These are phyloP conservation scores for Charaxes varanes DNA, from an alignment of 1,140 invertebrate species.

Conservation along the genomic window DNA sequence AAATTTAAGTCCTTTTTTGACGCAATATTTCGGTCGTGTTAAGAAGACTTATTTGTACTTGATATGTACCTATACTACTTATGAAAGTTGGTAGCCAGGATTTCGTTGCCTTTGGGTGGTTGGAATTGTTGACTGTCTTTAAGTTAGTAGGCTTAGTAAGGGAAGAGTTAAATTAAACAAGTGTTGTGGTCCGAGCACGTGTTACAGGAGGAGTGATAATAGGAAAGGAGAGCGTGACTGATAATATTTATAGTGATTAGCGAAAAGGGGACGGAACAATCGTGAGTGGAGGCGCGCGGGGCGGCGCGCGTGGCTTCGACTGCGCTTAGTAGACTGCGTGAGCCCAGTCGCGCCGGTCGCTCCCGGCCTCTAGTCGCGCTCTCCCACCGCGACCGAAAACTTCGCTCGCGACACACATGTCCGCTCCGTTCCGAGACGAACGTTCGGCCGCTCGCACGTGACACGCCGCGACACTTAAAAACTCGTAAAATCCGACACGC, in stretches of 20 bases:
- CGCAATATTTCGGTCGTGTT: too few species aligned
- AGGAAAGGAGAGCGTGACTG: constrained; percentile 64
- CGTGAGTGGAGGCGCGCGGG: constrained; percentile 51
- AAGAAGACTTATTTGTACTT: too few species aligned
- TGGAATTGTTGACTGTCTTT: too few species aligned
- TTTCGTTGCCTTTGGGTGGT: too few species aligned
- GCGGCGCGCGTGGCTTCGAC: constrained; percentile 45
- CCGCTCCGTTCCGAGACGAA: constrained; percentile 31
- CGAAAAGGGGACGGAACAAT: constrained; percentile 71
- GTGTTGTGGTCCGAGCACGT: constrained; percentile 31
- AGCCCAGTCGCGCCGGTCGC: constrained; percentile 64
- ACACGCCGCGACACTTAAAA: constrained; percentile 49
- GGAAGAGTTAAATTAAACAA: background rate
- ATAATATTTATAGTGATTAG: constrained; percentile 73
- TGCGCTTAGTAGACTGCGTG: constrained; percentile 64
- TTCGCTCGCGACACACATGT: constrained; percentile 52
- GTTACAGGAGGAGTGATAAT: constrained; percentile 61
- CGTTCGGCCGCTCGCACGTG: constrained; percentile 31
- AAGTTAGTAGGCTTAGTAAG: too few species aligned
- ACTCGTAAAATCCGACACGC: constrained; percentile 65
- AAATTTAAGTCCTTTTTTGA: constrained; percentile 3
- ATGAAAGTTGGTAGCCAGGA: too few species aligned
- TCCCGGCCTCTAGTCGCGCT: constrained; percentile 39
- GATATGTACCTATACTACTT: too few species aligned
- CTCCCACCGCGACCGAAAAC: constrained; percentile 49